Evolutionary conservation across 1,140 invertebrate species (phyloP), one percentile per base, ranked within the genome.

Genomic region (Heliconius himera): DNA sequence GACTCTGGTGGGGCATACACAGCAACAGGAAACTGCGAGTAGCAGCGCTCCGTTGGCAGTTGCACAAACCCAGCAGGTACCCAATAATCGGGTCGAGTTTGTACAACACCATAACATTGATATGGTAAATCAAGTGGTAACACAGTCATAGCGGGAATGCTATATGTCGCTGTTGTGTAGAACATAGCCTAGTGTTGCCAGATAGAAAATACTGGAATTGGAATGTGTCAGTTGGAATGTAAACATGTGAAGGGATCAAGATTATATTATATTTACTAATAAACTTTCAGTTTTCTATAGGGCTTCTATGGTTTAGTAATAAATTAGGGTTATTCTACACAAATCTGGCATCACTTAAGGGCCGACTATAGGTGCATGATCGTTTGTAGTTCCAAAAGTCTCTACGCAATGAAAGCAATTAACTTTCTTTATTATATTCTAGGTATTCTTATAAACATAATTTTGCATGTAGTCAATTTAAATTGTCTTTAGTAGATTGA

Each of bases 81-180:
- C 94, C 90, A 94, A 91, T 93, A 93, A 89, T 78, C 92, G 93
- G 90, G 90, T 94, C 87, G 93, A 93, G 82, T 93, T 94, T 91
- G 90, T 92, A 88, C 92, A 94, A 90, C 92, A 94, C 87, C 91
- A 94, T 93, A 93, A 92, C 88, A 89, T 93, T 90, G 92, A 94
- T 90, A 93, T 93, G 93, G 93, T 94, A 94, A 94, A 93, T 93
- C 76, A 78, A 51, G 72, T 75, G 77, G 77, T 82, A 78, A 82
- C 87, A 89, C 80, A 66, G 83, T 92, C 89, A 80, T 91, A 88
- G 87, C 88, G 72, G 85, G 90, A 92, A 90, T 93, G 90, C 81
- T 80, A 72, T 82, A 84, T 80, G 54, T 86, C 78, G 85, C 86
- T 90, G 84, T 80, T 84, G 73, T 83, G 82, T 89, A 90, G 87